Evolutionary conservation across 37 sponge, comb jelly and placozoan species (phyloP).

Genomic region (Chondrilla cf. caribensis): DNA sequence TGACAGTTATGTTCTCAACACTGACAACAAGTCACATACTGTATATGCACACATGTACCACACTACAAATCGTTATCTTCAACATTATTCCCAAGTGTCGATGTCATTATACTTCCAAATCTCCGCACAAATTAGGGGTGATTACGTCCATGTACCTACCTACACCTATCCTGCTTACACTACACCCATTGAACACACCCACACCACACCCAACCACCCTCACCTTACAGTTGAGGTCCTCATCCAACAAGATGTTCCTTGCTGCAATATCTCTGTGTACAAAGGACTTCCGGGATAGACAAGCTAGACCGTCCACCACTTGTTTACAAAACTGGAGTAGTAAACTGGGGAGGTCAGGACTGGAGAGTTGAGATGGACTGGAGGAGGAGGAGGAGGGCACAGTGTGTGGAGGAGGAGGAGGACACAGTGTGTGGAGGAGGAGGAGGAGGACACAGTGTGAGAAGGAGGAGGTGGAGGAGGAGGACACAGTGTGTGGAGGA

Average conservation of each 20-base stretch:
- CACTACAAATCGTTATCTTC: no score
- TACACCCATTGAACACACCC: no score
- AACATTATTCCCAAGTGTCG: no score
- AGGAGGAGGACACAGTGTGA: not conserved
- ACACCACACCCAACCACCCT: not conserved
- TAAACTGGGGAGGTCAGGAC: conserved; percentile 12
- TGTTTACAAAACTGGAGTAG: conserved; percentile 20
- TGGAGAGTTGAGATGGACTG: not conserved
- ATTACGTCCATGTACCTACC: no score
- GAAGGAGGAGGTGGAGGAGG: not conserved
- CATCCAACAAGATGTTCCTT: conserved; percentile 22
- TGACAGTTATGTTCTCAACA: no score
- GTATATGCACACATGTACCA: no score
- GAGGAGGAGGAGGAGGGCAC: not conserved
- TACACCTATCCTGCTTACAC: no score
- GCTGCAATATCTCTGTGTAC: conserved; percentile 39
- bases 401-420: not conserved
- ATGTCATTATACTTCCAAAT: no score
- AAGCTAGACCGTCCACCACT: conserved; percentile 18
- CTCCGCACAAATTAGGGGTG: no score
- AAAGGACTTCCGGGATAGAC: conserved; percentile 20
- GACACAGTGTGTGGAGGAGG: not conserved
- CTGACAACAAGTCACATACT: no score
- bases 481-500: no score
- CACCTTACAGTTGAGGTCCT: conserved; percentile 19